phyloP scores from a whole-genome alignment of 2,888 invertebrate species.

The Drosophila dives region DNA sequence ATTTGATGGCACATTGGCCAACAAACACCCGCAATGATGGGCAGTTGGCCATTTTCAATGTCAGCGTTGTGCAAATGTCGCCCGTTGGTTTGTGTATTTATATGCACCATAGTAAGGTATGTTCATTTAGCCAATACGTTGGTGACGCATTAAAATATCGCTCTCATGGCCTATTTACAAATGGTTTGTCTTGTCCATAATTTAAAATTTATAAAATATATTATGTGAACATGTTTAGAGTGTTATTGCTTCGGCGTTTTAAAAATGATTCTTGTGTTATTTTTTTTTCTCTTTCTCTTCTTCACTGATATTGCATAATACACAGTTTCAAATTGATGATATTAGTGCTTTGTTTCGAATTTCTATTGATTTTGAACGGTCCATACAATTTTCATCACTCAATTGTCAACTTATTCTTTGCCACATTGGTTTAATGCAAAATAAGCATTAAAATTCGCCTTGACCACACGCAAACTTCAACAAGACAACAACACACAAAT shows the following conservation, averaged over 20 bases:
- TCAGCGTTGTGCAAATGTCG: conserved; percentile 72
- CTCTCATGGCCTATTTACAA: background rate
- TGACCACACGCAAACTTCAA: conserved; percentile 43
- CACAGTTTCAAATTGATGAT: conserved; percentile 49
- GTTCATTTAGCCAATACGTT: conserved; percentile 12
- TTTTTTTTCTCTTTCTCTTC: conserved; percentile 26
- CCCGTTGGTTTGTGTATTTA: conserved; percentile 38
- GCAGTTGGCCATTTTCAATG: conserved; percentile 72
- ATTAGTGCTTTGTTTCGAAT: conserved; percentile 9
- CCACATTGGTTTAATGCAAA: conserved; percentile 68
- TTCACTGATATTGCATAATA: conserved; percentile 70
- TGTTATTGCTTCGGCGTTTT: conserved; percentile 6
- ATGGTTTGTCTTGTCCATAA: background rate
- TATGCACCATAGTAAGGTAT: conserved; percentile 7
- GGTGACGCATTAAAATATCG: conserved; percentile 9
- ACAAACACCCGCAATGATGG: conserved; percentile 59
- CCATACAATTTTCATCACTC: conserved; percentile 41
- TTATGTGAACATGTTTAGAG: conserved; percentile 9
- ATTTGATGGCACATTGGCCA: conserved; percentile 72
- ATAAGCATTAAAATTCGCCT: conserved; percentile 61
- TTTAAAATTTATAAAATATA: background rate
- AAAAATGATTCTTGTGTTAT: background rate
- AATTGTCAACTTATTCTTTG: conserved; percentile 58
- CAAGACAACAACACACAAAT: background rate
- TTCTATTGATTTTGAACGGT: conserved; percentile 51